Conservation (phyloP, 2,888 invertebrate species). For the Tyria jacobaeae region DNA sequence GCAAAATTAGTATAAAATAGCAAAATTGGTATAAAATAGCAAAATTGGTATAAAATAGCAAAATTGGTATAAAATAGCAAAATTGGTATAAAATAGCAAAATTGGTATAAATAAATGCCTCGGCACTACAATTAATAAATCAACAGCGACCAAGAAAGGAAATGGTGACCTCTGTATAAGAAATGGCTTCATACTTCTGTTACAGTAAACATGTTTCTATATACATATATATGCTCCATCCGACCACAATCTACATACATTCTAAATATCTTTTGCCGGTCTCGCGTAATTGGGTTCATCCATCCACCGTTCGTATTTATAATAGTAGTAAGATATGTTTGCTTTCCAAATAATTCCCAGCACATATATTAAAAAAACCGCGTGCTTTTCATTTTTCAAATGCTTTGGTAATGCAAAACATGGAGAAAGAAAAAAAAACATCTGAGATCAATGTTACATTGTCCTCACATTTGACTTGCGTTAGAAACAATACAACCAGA, state of each 20-base stretch:
- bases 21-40: not conserved
- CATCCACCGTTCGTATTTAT: no score
- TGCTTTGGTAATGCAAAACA: not conserved
- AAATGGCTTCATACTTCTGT: not conserved
- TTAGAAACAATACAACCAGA: no score
- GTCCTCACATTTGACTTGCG: no score
- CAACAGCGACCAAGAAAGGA: not conserved
- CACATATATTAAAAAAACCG: not conserved
- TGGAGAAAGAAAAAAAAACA: not conserved
- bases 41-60: not conserved
- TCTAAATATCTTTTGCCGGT: no score
- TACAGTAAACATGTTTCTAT: not conserved
- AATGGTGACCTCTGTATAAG: not conserved
- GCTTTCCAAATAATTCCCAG: not conserved
- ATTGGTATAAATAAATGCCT: not conserved
- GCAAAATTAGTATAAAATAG: not conserved
- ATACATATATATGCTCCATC: not conserved
- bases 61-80: not conserved
- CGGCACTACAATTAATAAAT: not conserved
- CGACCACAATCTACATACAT: no score
- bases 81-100: not conserved
- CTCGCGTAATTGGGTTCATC: no score
- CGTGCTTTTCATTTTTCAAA: not conserved
- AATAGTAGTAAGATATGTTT: no score
- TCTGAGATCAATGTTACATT: no score